Evolutionary conservation across 2,888 invertebrate species (phyloP).

Genomic region (Himalopsyche anomala): DNA sequence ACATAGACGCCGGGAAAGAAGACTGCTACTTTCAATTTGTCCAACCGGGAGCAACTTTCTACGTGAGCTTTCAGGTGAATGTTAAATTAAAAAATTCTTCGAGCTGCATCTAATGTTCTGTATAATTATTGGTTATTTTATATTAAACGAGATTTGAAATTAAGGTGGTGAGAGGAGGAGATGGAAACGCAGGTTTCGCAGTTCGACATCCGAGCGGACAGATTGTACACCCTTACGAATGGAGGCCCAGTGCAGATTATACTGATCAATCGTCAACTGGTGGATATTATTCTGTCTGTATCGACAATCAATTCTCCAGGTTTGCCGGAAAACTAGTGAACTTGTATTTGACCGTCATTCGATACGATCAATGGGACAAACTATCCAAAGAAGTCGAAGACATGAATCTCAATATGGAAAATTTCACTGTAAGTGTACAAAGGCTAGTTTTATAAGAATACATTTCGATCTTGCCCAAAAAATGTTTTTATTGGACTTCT

Average conservation of each 20-base stretch:
- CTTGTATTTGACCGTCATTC: constrained; percentile 92
- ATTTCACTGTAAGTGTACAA: constrained; percentile 86
- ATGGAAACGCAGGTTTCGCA: constrained; percentile 95
- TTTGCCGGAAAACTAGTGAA: constrained; percentile 94
- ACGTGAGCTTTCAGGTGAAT: constrained; percentile 93
- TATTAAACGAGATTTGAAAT: constrained; percentile 66
- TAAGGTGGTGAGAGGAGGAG: constrained; percentile 93
- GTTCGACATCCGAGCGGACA: constrained; percentile 90
- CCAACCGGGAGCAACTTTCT: constrained; percentile 93
- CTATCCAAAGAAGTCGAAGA: constrained; percentile 93
- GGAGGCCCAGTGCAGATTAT: constrained; percentile 92
- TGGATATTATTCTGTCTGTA: constrained; percentile 93
- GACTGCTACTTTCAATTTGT: constrained; percentile 98
- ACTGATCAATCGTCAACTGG: constrained; percentile 88
- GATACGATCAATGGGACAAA: constrained; percentile 95
- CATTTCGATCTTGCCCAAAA: too few species aligned
- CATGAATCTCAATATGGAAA: constrained; percentile 90
- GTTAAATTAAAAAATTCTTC: constrained; percentile 24
- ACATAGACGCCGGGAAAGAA: constrained; percentile 94
- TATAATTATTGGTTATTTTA: constrained; percentile 19
- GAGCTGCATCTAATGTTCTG: too few species aligned
- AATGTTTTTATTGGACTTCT: too few species aligned
- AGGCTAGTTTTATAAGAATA: background rate
- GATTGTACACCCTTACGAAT: constrained; percentile 92
- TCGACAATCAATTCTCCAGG: constrained; percentile 94